phyloP scores from a whole-genome alignment of 2,888 invertebrate genomes.

The Nipponacmea schrenckii region DNA sequence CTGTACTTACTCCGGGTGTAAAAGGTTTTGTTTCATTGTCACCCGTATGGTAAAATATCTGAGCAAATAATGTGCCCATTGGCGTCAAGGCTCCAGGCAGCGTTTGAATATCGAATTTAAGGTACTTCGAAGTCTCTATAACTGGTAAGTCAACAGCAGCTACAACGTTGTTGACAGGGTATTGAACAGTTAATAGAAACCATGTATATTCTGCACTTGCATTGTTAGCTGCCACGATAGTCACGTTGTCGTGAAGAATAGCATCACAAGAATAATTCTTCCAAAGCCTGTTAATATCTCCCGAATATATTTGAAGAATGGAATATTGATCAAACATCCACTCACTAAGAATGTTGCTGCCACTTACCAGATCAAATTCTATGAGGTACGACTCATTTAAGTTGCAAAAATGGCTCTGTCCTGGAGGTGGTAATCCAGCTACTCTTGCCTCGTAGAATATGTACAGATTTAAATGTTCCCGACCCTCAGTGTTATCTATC shows the following conservation, averaged over 20 bases:
- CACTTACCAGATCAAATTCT: neutral
- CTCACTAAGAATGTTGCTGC: conserved; percentile 13
- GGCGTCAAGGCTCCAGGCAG: neutral
- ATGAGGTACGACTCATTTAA: conserved; percentile 4
- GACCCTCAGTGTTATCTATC: neutral
- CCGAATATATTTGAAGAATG: conserved; percentile 6
- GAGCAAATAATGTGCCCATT: conserved; percentile 12
- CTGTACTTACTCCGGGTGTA: neutral
- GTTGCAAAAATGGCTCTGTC: conserved; percentile 1
- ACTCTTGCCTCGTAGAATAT: conserved; percentile 13
- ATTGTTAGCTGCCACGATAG: conserved; percentile 16
- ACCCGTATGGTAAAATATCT: neutral
- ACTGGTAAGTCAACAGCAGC: neutral
- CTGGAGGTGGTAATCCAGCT: neutral
- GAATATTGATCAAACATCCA: conserved; percentile 17
- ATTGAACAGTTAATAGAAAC: conserved; percentile 14
- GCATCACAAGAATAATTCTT: conserved; percentile 3
- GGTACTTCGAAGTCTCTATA: neutral
- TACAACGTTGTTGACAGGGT: conserved; percentile 10
- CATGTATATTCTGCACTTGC: neutral
- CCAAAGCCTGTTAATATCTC: conserved; percentile 4
- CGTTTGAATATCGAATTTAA: neutral
- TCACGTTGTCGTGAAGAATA: conserved; percentile 4
- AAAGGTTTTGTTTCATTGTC: neutral
- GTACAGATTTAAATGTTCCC: neutral